Evolutionary conservation across 2,113 vertebrate genomes (phyloP).

Genomic region (Rhipidura dahli): DNA sequence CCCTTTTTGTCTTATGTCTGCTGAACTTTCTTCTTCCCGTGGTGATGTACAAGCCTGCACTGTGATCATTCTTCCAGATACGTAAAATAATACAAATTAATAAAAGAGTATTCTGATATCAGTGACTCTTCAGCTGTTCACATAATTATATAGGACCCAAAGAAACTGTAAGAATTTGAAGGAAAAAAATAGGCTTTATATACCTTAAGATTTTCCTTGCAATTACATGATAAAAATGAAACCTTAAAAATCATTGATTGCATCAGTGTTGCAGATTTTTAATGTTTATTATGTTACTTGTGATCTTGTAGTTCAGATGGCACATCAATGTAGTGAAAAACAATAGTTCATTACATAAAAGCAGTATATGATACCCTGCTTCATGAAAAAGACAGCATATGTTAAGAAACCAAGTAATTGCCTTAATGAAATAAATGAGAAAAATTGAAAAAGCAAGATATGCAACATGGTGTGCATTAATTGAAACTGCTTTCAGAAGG

Average conservation of each 20-base stretch:
- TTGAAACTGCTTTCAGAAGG: not conserved
- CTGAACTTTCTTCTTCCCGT: not conserved
- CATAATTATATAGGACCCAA: not conserved
- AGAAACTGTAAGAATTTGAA: not conserved
- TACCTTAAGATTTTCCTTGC: not conserved
- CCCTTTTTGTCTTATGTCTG: not conserved
- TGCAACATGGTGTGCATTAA: not conserved
- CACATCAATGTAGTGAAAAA: not conserved
- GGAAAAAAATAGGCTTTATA: not conserved
- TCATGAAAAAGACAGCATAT: not conserved
- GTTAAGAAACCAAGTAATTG: not conserved
- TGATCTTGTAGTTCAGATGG: not conserved
- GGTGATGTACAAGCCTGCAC: not conserved
- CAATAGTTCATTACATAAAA: not conserved
- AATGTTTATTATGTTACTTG: not conserved
- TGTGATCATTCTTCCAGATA: not conserved
- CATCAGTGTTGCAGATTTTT: not conserved
- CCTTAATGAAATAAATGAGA: not conserved
- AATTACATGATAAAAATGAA: not conserved
- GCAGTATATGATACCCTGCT: not conserved
- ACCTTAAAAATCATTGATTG: not conserved
- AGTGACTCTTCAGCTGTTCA: not conserved
- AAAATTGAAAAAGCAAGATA: not conserved
- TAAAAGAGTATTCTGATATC: not conserved
- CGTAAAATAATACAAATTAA: not conserved